phyloP scores from a whole-genome alignment of 2,113 vertebrate species.

The Lynx canadensis region DNA sequence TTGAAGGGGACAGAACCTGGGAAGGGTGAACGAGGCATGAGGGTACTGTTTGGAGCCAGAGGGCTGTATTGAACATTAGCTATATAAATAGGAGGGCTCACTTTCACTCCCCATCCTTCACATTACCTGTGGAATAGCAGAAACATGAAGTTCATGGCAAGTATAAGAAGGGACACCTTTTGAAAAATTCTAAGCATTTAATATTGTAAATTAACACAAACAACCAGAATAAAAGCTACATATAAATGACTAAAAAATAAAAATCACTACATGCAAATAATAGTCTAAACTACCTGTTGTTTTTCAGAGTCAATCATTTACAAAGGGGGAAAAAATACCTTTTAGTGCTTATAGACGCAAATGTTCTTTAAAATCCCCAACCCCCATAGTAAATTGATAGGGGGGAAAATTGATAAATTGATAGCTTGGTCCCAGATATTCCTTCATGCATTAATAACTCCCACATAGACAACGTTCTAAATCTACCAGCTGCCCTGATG shows the following conservation, averaged over 20 bases:
- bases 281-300: background rate
- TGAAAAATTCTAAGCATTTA: background rate
- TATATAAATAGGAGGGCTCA: background rate
- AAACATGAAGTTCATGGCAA: background rate
- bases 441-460: background rate
- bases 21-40: background rate
- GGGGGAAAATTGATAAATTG: background rate
- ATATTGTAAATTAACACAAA: background rate
- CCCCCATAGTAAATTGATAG: background rate
- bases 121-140: background rate
- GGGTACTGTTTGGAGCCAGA: background rate
- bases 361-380: background rate
- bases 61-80: background rate
- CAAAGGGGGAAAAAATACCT: background rate
- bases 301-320: background rate
- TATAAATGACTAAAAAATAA: slow-evolving; percentile 7
- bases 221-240: slow-evolving; percentile 17
- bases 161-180: background rate
- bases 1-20: background rate
- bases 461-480: background rate
- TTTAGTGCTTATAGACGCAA: background rate
- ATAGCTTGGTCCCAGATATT: background rate
- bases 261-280: background rate
- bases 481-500: slow-evolving; percentile 29
- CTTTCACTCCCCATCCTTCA: background rate